Evolutionary conservation across 2,113 vertebrate species (phyloP).

Genomic region (Psammodynastes pulverulentus): DNA sequence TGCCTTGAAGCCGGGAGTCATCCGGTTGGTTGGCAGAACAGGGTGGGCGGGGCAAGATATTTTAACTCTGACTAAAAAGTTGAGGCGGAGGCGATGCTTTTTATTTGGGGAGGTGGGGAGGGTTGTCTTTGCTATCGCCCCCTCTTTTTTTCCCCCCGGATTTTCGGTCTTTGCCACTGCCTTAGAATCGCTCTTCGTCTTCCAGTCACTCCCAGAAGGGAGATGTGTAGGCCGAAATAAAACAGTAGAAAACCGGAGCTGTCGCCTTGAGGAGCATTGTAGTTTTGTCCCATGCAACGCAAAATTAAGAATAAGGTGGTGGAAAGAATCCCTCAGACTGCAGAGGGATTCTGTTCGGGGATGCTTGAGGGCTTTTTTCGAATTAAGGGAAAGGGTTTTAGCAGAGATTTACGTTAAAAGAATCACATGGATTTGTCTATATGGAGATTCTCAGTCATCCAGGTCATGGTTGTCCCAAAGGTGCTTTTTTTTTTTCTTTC

Average conservation of each 20-base stretch:
- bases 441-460: too few species aligned
- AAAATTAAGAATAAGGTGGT: not conserved
- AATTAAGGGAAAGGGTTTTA: not conserved
- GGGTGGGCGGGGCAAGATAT: not conserved
- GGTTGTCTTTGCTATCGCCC: not conserved
- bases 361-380: not conserved
- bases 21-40: not conserved
- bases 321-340: not conserved
- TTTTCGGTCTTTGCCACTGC: not conserved
- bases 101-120: not conserved
- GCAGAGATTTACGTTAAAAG: not conserved
- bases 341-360: not conserved
- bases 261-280: not conserved
- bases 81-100: not conserved
- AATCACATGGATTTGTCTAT: not conserved
- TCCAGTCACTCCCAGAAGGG: not conserved
- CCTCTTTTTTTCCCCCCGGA: too few species aligned
- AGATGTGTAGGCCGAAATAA: too few species aligned
- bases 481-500: too few species aligned
- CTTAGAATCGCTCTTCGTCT: not conserved
- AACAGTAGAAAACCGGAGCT: not conserved
- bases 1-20: too few species aligned
- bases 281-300: not conserved
- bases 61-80: not conserved
- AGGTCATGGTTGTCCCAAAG: too few species aligned